Evolutionary conservation across 2,888 invertebrate genomes (phyloP), one percentile per base, ranked within the genome.

Genomic region (Cetonia aurata): DNA sequence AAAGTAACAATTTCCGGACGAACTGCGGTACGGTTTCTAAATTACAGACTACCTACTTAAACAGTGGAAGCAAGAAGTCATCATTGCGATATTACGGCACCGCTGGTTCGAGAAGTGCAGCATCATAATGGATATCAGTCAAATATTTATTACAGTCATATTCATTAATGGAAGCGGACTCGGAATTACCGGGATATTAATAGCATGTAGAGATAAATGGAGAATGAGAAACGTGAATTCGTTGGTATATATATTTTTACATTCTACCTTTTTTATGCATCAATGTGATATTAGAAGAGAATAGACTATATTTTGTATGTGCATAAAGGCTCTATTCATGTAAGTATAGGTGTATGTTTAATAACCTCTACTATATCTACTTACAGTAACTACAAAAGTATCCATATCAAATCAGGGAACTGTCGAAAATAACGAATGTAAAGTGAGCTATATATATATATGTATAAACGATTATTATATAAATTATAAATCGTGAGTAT

Each of bases 401-500:
- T 37, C 37, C 9, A 37, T 37, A 37, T 37, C 37, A 37, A 9
- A 8, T 37, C 37, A 46, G 25, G 10, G 12, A 12, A 25, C 6
- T 15, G 60, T 46, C 13, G 48, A 31, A 60, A 60, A 48, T 60
- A 48, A 60, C 46, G 46, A 60, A 25, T 48, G 48, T 25, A 19
- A 44, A 19, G 25, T 59, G 8, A 37, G 37, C 1, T 37, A 46
- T 46, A 8, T 59, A 46, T 44, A 10, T 37, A 46, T 46, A 8
- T 59, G 44, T 44, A 60, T 60, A 60, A 60, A 60, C 60, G 46
- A 31, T 48, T 25, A 60, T 48, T 60, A 60, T 9, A 60, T 48
- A 60, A 60, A 59, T 59, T 59, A 59, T 44, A 25, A 59, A 60
- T 25, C 60, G 25, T 48, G 60, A 48, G 31, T 60, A 13, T 33